Evolutionary conservation across 2,888 invertebrate species (phyloP).

Genomic region (Troides aeacus): DNA sequence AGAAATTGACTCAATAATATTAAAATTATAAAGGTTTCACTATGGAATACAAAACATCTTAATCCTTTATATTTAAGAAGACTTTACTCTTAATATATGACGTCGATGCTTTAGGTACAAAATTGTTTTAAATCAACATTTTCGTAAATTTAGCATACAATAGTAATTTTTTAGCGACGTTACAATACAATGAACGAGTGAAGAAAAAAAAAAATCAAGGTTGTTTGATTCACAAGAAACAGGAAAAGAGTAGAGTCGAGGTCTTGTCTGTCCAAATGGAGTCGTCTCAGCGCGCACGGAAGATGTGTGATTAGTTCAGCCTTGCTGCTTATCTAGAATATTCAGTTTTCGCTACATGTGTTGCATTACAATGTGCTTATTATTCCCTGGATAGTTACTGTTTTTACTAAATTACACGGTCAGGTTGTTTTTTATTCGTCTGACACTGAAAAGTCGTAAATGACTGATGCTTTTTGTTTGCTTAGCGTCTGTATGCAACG

Average conservation of each 20-base stretch:
- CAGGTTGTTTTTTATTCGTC: conserved; percentile 1
- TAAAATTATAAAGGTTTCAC: no score
- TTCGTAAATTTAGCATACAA: conserved; percentile 8
- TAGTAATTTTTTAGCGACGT: conserved; percentile 12
- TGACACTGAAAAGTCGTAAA: neutral
- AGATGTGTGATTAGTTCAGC: conserved; percentile 50
- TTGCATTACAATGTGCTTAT: conserved; percentile 22
- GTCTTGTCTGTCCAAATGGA: conserved; percentile 63
- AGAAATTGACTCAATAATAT: no score
- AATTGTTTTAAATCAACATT: neutral
- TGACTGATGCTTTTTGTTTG: neutral
- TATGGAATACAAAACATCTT: no score
- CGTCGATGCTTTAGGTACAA: neutral
- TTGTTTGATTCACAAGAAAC: conserved; percentile 63
- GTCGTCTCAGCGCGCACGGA: conserved; percentile 64
- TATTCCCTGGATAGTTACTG: neutral
- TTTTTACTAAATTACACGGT: conserved; percentile 4
- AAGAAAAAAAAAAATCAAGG: conserved; percentile 49
- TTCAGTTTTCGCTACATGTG: conserved; percentile 30
- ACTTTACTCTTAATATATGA: no score
- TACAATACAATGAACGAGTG: conserved; percentile 13
- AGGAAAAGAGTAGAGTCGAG: conserved; percentile 66
- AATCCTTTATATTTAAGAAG: no score
- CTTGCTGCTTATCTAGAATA: conserved; percentile 35
- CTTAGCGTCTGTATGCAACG: no score